A percentile compares a stretch with the other conserved stretches of the same genome.
phyloP scores from a whole-genome alignment of 1,140 invertebrate genomes.

The Harpegnathos saltator region DNA sequence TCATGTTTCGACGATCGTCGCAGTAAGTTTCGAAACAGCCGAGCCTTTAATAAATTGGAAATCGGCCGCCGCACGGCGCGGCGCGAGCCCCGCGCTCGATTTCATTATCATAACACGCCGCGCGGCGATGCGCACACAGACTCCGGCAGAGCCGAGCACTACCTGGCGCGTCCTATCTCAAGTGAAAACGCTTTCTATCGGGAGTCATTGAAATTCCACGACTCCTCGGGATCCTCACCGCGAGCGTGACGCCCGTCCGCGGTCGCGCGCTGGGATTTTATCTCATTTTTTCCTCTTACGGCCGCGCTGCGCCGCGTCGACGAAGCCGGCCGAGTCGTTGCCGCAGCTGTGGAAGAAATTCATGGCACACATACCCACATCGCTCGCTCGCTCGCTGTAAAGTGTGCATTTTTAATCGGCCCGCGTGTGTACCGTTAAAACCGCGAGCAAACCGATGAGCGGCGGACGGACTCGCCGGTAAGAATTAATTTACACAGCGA shows the following conservation, averaged over 20 bases:
- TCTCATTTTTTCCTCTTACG: constrained; percentile 10
- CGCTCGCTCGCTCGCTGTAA: background rate
- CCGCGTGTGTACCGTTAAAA: background rate
- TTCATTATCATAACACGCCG: constrained; percentile 64
- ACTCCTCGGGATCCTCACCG: background rate
- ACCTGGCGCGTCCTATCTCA: constrained; percentile 45
- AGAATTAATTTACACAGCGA: too few species aligned
- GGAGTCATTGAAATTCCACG: constrained; percentile 74
- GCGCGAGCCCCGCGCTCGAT: constrained; percentile 24
- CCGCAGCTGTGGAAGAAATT: constrained; percentile 21
- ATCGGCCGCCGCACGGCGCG: constrained; percentile 14
- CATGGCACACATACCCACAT: constrained; percentile 53
- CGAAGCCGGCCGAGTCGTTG: background rate
- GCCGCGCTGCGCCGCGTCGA: background rate
- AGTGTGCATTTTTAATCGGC: constrained; percentile 20
- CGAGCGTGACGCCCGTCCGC: background rate
- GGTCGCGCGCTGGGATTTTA: too few species aligned
- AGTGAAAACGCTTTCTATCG: constrained; percentile 82
- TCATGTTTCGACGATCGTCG: background rate
- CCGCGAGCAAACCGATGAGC: background rate
- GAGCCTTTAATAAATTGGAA: constrained; percentile 45
- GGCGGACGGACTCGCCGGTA: background rate
- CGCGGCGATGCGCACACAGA: constrained; percentile 41
- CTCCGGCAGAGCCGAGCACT: background rate
- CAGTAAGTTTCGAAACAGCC: background rate